phyloP scores from a whole-genome alignment of 1,140 invertebrate species.

The Limonius californicus region DNA sequence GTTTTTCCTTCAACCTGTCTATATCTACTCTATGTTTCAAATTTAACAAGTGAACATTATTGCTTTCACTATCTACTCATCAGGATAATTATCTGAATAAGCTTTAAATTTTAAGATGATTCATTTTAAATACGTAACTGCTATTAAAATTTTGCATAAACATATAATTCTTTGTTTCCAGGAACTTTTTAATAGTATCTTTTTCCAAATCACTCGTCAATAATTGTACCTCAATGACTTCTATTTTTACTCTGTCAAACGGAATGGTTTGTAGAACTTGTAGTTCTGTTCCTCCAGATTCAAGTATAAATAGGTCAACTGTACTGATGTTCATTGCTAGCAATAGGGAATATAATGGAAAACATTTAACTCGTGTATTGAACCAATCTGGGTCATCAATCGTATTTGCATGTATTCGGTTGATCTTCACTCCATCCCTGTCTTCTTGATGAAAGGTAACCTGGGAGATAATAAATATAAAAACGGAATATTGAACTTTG shows the following conservation, averaged over 20 bases:
- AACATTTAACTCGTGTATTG: conserved; percentile 71
- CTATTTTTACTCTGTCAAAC: conserved; percentile 50
- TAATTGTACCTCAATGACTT: conserved; percentile 47
- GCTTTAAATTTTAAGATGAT: conserved; percentile 13
- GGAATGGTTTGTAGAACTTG: conserved; percentile 54
- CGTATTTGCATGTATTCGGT: conserved; percentile 48
- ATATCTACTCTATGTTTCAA: too few relatives aligned
- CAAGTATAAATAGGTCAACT: conserved; percentile 70
- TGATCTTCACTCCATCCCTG: conserved; percentile 50
- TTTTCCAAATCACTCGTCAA: conserved; percentile 37
- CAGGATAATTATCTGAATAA: too few relatives aligned
- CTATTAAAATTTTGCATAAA: conserved; percentile 41
- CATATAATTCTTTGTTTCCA: conserved; percentile 41
- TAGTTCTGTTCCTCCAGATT: conserved; percentile 61
- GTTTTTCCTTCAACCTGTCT: too few relatives aligned
- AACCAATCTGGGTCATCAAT: conserved; percentile 50
- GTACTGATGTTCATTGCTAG: conserved; percentile 67
- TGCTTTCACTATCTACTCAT: too few relatives aligned
- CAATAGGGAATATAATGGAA: conserved; percentile 76
- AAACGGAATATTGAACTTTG: background rate
- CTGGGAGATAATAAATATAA: background rate
- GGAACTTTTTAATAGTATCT: conserved; percentile 42
- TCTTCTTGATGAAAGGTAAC: conserved; percentile 62
- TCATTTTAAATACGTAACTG: conserved; percentile 34
- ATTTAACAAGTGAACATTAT: too few relatives aligned